Evolutionary conservation across 2,888 invertebrate genomes (phyloP), one percentile per base, ranked within the genome.

Genomic region (Oligia strigilis): DNA sequence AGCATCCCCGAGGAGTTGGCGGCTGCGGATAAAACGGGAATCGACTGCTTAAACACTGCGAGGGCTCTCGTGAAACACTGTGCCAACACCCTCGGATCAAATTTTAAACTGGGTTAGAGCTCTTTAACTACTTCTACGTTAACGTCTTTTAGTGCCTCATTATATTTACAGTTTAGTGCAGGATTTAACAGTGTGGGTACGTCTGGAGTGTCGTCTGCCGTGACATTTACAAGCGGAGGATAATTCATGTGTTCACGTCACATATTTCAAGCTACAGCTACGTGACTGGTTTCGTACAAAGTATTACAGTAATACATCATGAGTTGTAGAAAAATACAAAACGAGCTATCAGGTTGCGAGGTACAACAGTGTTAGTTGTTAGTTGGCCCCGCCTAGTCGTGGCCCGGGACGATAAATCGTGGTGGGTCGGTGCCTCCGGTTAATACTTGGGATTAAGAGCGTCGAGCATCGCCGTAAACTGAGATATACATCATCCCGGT

Each of bases 391-490:
- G 92, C 92, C 93, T 92, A 90, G 92, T 88, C 91, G 92, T 90
- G 92, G 90, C 90, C 85, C 74, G 87, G 84, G 90, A 92, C 93
- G 91, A 95, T 95, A 95, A 95, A 95, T 95, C 93, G 90, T 92
- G 86, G 85, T 85, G 88, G 93, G 92, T 92, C 92, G 92, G 87
- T 92, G 93, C 93, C 93, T 91, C 92, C 91, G 92, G 93, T 92
- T 94, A 94, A 95, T 94, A 92, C 94, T 90, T 76, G 73, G 93
- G 94, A 95, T 95, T 95, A 95, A 92, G 91, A 94, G 91, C 92
- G 92, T 91, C 92, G 93, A 93, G 93, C 92, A 92, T 91, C 91
- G 91, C 87, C 84, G 92, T 93, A 92, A 94, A 93, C 93, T 89
- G 87, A 91, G 92, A 91, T 92, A 94, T 94, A 92, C 92, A 94